phyloP scores from a whole-genome alignment of 1,140 invertebrate species.

The Arion vulgaris region DNA sequence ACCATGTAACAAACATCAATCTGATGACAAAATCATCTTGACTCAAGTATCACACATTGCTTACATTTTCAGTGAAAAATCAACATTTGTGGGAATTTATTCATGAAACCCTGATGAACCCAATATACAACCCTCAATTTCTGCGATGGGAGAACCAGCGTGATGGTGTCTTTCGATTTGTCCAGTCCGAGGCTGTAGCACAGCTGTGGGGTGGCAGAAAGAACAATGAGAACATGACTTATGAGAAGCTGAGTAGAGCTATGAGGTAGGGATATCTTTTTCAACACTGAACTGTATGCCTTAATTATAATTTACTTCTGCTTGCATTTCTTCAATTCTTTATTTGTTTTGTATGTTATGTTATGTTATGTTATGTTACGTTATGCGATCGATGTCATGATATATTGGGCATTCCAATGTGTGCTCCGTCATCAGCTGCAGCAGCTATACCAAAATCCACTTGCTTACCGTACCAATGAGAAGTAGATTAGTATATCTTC shows the following conservation, averaged over 20 bases:
- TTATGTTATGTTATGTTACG: too few species aligned
- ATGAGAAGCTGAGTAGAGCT: slow-evolving; percentile 92
- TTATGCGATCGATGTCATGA: too few species aligned
- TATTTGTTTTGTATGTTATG: too few species aligned
- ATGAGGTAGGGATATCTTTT: slow-evolving; percentile 81
- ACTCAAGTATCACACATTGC: too few species aligned
- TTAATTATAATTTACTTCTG: not conserved
- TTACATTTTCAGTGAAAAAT: slow-evolving; percentile 62
- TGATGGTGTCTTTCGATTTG: slow-evolving; percentile 88
- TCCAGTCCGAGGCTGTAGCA: slow-evolving; percentile 89
- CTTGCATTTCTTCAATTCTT: too few species aligned
- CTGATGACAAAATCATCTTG: too few species aligned
- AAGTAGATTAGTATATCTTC: too few species aligned
- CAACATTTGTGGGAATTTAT: slow-evolving; percentile 71
- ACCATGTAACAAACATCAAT: too few species aligned
- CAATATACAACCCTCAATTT: slow-evolving; percentile 63
- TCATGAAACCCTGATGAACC: slow-evolving; percentile 66
- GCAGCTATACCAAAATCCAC: too few species aligned
- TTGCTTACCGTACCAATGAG: too few species aligned
- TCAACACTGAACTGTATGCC: not conserved
- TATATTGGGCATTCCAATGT: too few species aligned
- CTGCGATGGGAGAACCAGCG: slow-evolving; percentile 90
- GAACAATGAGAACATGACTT: slow-evolving; percentile 93
- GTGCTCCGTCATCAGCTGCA: too few species aligned
- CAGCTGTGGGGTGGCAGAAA: slow-evolving; percentile 89